Evolutionary conservation across 2,797 vertebrate species (phyloP), one percentile per base, ranked within the genome.

Genomic region (Carcharodon carcharias): DNA sequence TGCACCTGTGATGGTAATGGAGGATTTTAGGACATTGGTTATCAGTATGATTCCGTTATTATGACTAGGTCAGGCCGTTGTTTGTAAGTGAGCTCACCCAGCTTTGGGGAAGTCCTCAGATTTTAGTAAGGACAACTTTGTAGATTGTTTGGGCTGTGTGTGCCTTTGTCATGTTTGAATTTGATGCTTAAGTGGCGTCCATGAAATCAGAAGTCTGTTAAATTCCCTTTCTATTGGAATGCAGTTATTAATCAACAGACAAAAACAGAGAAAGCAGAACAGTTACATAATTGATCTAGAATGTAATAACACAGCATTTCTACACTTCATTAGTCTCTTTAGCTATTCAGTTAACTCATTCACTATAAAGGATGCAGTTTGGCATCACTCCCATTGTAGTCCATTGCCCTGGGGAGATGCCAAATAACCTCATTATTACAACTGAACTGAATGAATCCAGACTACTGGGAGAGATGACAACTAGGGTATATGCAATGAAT

Each of bases 201-300:
- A 54, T 54, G 50, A 73, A 56, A 95, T 56, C 28, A 56, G 67
- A 91, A 56, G 28, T 56, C 50, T 18, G 18, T 56, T 63, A 40
- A 65, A 93, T 93, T n/a, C 40, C 26, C 61, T 93, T 63, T 92
- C 21, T 69, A 50, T 50, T 28, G 67, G 23, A 73, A 71, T 95
- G 69, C 69, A 95, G 69, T 73, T 95, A 95, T 50, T 54, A 56
- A 95, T 95, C 23, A 73, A 54, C 4, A 92, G 35, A 40, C 40
- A 65, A 92, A 89, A 50, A 63, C 77, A 69, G 21, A 71, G 23
- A 69, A 71, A 95, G 28, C 26, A 50, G 69, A 73, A 67, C 91
- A 73, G 69, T 95, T 95, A 95, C 94, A 95, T 56, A 73, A 95
- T 54, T 73, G 94, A 56, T 56, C 94, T 95, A 73, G 94, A 73